These are phyloP conservation scores for Scaptomyza flava DNA, from an alignment of 2,888 invertebrate genomes.

Conservation along the genomic window DNA sequence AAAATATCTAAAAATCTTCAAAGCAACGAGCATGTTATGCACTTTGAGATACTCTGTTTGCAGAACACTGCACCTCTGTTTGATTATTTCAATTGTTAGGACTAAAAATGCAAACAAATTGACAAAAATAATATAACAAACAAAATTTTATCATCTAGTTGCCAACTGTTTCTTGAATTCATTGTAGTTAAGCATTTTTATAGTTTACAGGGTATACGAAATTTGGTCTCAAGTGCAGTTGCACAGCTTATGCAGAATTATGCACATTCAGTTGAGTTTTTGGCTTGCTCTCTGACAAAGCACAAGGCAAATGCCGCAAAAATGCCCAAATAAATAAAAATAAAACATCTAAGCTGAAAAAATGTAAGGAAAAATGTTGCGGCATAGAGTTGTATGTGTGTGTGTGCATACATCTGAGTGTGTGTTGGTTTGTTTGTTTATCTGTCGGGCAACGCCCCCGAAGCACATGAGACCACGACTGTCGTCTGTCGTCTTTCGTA, in stretches of 20 bases:
- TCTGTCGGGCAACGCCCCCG: slow-evolving; percentile 50
- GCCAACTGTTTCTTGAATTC: background rate
- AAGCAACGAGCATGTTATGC: background rate
- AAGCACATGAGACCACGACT: slow-evolving; percentile 36
- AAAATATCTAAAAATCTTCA: slow-evolving; percentile 22
- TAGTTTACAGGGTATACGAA: background rate
- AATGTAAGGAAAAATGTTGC: slow-evolving; percentile 50
- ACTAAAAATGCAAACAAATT: no score
- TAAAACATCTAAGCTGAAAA: slow-evolving; percentile 46
- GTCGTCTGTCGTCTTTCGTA: slow-evolving; percentile 44
- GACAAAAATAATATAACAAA: no score
- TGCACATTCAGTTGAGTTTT: slow-evolving; percentile 34
- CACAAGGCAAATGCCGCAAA: slow-evolving; percentile 53
- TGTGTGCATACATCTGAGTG: background rate
- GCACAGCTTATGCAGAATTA: slow-evolving; percentile 71
- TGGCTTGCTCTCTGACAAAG: slow-evolving; percentile 27
- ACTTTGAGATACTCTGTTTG: background rate
- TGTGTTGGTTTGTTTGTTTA: slow-evolving; percentile 35
- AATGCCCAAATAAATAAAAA: slow-evolving; percentile 59
- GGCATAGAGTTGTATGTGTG: slow-evolving; percentile 25
- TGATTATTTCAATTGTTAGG: no score
- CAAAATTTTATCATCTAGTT: no score
- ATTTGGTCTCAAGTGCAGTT: slow-evolving; percentile 49
- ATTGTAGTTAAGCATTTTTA: background rate
- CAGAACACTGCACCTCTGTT: no score